phyloP scores from a whole-genome alignment of 2,888 invertebrate genomes.

The Coremacera marginata region DNA sequence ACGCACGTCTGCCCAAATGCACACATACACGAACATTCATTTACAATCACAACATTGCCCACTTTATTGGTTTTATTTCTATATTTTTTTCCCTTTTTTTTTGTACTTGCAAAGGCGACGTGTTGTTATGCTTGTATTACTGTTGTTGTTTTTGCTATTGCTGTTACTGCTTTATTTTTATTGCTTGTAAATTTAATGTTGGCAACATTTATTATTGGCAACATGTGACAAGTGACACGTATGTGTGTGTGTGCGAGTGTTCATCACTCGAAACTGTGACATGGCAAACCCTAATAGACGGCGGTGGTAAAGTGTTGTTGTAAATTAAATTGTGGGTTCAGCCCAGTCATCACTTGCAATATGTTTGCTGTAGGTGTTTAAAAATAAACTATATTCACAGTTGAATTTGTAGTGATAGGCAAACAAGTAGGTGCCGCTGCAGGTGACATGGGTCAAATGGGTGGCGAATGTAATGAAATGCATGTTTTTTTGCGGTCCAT shows the following conservation, averaged over 20 bases:
- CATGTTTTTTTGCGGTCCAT: no score
- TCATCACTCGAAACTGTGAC: not conserved
- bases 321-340: constrained; percentile 14
- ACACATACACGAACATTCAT: not conserved
- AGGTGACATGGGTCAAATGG: not conserved
- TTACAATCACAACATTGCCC: not conserved
- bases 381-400: not conserved
- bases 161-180: not conserved
- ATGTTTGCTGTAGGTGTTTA: not conserved
- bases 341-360: not conserved
- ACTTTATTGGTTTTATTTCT: not conserved
- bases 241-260: not conserved
- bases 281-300: not conserved
- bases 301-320: not conserved
- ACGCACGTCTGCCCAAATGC: not conserved
- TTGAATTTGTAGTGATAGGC: not conserved
- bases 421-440: not conserved
- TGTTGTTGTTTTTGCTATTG: not conserved
- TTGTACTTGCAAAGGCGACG: not conserved
- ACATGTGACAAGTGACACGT: constrained; percentile 2
- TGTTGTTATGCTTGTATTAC: not conserved
- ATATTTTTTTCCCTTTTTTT: not conserved
- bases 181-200: constrained; percentile 18
- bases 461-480: not conserved
- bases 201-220: constrained; percentile 9